These are phyloP conservation scores for Cynodonichthys magdalenae DNA, from an alignment of 2,797 vertebrate genomes.

Conservation along the genomic window DNA sequence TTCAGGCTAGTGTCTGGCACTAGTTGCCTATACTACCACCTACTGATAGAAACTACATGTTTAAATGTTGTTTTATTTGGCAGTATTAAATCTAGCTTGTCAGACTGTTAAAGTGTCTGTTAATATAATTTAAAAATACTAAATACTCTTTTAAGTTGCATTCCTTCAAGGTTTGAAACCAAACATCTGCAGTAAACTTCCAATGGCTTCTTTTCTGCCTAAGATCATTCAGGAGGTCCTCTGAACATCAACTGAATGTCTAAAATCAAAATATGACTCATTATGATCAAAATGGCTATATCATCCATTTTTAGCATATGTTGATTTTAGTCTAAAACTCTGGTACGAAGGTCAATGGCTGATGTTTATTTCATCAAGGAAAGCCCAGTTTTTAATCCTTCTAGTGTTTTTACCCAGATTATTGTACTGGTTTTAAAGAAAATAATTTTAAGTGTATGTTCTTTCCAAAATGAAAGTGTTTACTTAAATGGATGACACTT, in stretches of 20 bases:
- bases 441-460: too few relatives aligned
- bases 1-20: background rate
- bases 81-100: too few relatives aligned
- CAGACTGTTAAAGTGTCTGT: too few relatives aligned
- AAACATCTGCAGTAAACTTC: background rate
- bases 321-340: too few relatives aligned
- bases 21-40: background rate
- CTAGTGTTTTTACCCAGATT: background rate
- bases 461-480: constrained; percentile 7
- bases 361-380: background rate
- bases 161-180: background rate
- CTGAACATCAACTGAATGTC: constrained; percentile 43
- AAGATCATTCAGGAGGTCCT: constrained; percentile 46
- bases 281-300: background rate
- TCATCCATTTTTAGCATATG: too few relatives aligned
- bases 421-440: background rate
- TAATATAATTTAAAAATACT: too few relatives aligned
- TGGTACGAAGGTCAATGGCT: too few relatives aligned
- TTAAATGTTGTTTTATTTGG: too few relatives aligned
- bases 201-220: constrained; percentile 6
- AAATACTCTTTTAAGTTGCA: too few relatives aligned
- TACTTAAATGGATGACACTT: background rate
- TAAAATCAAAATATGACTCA: constrained; percentile 61
- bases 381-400: background rate
- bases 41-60: background rate